These are phyloP conservation scores for Odontomachus brunneus DNA, from an alignment of 1,140 invertebrate species.

Conservation along the genomic window DNA sequence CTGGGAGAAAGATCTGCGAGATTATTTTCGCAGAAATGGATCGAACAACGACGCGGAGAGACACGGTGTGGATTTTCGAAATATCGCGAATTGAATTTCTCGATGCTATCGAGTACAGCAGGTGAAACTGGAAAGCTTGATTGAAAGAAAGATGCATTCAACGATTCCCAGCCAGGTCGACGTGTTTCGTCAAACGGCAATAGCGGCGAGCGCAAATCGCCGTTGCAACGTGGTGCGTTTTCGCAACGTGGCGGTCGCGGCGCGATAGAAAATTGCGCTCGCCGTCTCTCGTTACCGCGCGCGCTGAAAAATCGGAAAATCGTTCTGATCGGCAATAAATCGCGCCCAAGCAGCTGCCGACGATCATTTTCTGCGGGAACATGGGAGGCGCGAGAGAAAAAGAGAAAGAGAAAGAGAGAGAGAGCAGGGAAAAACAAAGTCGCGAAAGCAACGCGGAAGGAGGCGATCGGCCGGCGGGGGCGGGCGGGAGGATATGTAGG, in stretches of 20 bases:
- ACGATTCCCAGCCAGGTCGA: too few species aligned
- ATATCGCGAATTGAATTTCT: too few species aligned
- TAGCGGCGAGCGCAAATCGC: slow-evolving; percentile 36
- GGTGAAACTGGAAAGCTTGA: too few species aligned
- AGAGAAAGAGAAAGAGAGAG: too few species aligned
- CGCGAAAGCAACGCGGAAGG: slow-evolving; percentile 55
- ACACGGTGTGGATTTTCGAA: too few species aligned
- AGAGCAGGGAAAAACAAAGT: slow-evolving; percentile 43
- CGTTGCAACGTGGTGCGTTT: slow-evolving; percentile 50
- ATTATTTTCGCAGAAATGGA: slow-evolving; percentile 2
- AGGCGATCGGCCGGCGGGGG: slow-evolving; percentile 9
- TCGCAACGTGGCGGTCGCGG: slow-evolving; percentile 47
- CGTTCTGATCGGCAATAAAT: slow-evolving; percentile 59
- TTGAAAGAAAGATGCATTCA: slow-evolving; percentile 44
- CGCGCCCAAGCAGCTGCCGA: slow-evolving; percentile 57
- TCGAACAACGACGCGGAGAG: too few species aligned
- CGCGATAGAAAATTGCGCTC: slow-evolving; percentile 40
- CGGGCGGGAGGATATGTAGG: slow-evolving; percentile 55
- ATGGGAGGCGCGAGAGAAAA: too few species aligned
- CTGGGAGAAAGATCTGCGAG: not conserved
- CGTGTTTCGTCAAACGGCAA: not conserved
- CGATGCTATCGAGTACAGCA: too few species aligned
- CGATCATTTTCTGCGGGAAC: slow-evolving; percentile 47
- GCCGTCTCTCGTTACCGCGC: slow-evolving; percentile 42
- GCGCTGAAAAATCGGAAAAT: slow-evolving; percentile 55